A percentile compares a stretch with the other conserved stretches of the same genome.
Evolutionary conservation across 2,113 vertebrate species (phyloP).

Genomic region (Zingel zingel): DNA sequence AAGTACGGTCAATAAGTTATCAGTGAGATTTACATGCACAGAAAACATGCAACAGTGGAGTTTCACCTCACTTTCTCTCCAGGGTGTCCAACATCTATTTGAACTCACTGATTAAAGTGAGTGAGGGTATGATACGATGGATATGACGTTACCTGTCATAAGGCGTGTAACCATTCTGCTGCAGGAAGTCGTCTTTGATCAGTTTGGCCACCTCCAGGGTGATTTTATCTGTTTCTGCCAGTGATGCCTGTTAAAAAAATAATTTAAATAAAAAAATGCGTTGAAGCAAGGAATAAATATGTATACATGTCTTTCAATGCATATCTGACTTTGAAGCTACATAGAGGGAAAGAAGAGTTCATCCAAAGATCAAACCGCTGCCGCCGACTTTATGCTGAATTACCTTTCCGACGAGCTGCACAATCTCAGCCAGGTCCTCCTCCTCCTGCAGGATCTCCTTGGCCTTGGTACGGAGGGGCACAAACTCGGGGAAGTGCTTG

Average conservation of each 20-base stretch:
- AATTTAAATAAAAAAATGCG: not conserved
- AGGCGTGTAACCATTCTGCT: slow-evolving; percentile 97
- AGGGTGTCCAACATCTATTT: not conserved
- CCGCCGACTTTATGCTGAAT: slow-evolving; percentile 18
- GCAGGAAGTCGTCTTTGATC: slow-evolving; percentile 98
- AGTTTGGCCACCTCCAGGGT: slow-evolving; percentile 98
- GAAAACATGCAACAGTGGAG: not conserved
- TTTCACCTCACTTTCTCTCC: not conserved
- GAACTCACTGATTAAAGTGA: not conserved
- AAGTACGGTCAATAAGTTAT: not conserved
- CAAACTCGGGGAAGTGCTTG: slow-evolving; percentile 97
- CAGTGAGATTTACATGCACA: not conserved
- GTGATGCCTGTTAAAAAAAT: slow-evolving; percentile 87
- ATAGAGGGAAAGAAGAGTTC: not conserved
- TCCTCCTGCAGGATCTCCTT: slow-evolving; percentile 99
- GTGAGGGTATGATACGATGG: not conserved
- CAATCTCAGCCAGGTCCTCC: slow-evolving; percentile 97
- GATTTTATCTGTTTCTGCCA: slow-evolving; percentile 98
- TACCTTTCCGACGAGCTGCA: slow-evolving; percentile 98
- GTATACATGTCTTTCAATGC: too few relatives aligned
- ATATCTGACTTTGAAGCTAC: not conserved
- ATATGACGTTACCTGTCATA: slow-evolving; percentile 90
- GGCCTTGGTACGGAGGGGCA: slow-evolving; percentile 94
- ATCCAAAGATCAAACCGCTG: not conserved
- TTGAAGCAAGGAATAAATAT: not conserved